A percentile compares a stretch with the other conserved stretches of the same genome.
These are phyloP conservation scores for Sebastes nivosus DNA, from an alignment of 2,797 vertebrate species.

Conservation along the genomic window DNA sequence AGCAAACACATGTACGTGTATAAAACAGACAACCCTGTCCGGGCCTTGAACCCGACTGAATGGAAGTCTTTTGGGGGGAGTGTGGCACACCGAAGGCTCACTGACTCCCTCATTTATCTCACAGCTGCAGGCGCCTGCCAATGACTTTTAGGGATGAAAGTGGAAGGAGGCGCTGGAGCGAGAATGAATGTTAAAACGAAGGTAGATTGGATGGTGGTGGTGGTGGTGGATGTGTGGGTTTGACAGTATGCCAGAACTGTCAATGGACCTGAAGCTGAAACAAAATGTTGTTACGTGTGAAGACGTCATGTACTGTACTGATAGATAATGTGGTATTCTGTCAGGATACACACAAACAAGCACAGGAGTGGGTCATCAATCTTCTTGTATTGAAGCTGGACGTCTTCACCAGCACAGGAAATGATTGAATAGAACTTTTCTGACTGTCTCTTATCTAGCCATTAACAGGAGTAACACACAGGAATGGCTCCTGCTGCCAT, in stretches of 20 bases:
- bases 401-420: background rate
- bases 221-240: background rate
- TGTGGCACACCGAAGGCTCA: background rate
- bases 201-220: conserved; percentile 5
- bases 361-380: background rate
- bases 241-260: conserved; percentile 14
- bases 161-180: conserved; percentile 11
- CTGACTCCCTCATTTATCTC: conserved; percentile 39
- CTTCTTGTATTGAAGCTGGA: background rate
- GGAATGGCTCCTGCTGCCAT: background rate
- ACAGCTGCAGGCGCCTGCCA: conserved; percentile 11
- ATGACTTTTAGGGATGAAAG: conserved; percentile 1
- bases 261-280: conserved; percentile 15
- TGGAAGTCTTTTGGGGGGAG: background rate
- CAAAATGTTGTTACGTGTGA: background rate
- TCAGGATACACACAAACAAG: conserved; percentile 1
- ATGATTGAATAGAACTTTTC: background rate
- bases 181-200: conserved; percentile 25
- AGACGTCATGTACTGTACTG: conserved; percentile 7
- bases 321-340: conserved; percentile 1
- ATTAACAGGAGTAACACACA: background rate
- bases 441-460: background rate
- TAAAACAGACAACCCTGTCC: background rate
- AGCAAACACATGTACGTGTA: background rate
- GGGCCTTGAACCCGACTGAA: background rate